Base-by-base conservation (phyloP, 2,888 invertebrate genomes). In the Disparrhopalites patrizii region DNA sequence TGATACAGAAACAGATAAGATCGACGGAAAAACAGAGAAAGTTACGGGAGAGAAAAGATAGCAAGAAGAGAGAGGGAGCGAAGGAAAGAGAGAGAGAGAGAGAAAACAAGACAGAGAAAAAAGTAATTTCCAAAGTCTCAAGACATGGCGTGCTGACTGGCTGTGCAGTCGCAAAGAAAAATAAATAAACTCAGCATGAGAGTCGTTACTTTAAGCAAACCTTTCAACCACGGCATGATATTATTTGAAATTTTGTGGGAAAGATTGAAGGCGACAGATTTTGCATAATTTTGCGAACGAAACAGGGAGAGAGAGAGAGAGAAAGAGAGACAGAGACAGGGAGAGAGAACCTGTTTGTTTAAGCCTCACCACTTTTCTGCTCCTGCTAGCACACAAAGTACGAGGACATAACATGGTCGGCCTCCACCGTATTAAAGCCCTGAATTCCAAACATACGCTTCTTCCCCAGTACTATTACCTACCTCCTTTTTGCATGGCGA, bases 201-300 rank as follows among this genome's bases (percentile, higher is more conserved):
- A 31, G n/a, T 60, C 50, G 33, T 61, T 61, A 50, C 23, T 23
- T 47, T 3, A 47, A 20, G 51, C 31, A 13, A 51, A 61, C 60
- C 43, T 50, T 50, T 47, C 50, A 50, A 15, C 31, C 25, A 8
- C n/a, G 23, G 23, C 50, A 61, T 23, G 33, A 61, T 30, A 28
- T 28, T 27, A 47, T 50, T 27, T 25, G 23, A 28, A 61, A 61
- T 61, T 51, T 61, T 51, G 33, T 31, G 18, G 25, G 50, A 56
- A 57, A 56, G 65, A 65, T 65, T 62, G 54, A 68, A 57, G 65
- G 65, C 51, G 68, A 65, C 65, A 65, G 57, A 68, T 68, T 65
- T 65, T 65, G 61, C 68, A 68, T 68, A 62, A 57, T 62, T 68
- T 68, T 56, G 61, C 61, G 31, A 54, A n/a, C n/a, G n/a, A n/a